phyloP scores from a whole-genome alignment of 2,888 invertebrate genomes.

The Xylophagus ater region DNA sequence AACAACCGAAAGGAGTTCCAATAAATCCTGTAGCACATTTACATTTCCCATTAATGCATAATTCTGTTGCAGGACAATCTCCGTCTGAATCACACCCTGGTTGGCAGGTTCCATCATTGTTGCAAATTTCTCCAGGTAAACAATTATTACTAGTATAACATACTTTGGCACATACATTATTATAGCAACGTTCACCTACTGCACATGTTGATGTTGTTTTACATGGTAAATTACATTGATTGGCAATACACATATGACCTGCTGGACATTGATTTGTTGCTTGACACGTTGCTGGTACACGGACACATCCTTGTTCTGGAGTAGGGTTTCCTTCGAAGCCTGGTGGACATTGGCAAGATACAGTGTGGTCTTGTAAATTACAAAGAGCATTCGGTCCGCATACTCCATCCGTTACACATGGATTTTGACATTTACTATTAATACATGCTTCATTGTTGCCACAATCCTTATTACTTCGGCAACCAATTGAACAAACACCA shows the following conservation, averaged over 20 bases:
- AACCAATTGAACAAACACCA: constrained; percentile 72
- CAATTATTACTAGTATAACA: constrained; percentile 87
- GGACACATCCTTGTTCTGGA: constrained; percentile 78
- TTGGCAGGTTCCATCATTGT: constrained; percentile 63
- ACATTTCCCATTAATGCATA: constrained; percentile 64
- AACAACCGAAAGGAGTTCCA: constrained; percentile 59
- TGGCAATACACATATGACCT: constrained; percentile 65
- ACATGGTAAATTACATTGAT: constrained; percentile 70
- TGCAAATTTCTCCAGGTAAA: constrained; percentile 78
- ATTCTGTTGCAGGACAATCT: constrained; percentile 68
- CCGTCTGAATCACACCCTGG: constrained; percentile 71
- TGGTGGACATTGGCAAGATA: constrained; percentile 67
- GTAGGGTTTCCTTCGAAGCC: constrained; percentile 81
- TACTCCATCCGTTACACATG: constrained; percentile 61
- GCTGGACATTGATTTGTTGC: constrained; percentile 61
- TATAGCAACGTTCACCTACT: constrained; percentile 70
- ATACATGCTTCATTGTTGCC: constrained; percentile 65
- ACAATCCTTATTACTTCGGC: constrained; percentile 75
- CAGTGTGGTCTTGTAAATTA: constrained; percentile 59
- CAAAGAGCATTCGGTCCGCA: constrained; percentile 81
- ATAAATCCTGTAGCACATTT: constrained; percentile 68
- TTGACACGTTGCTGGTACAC: constrained; percentile 61
- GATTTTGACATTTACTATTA: constrained; percentile 73
- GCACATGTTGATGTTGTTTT: constrained; percentile 63
- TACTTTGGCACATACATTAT: constrained; percentile 69